Percentiles rank a stretch among this genome's conserved stretches.
Conservation (phyloP, 2,113 vertebrate genomes). For the Gallinago jamesoni region DNA sequence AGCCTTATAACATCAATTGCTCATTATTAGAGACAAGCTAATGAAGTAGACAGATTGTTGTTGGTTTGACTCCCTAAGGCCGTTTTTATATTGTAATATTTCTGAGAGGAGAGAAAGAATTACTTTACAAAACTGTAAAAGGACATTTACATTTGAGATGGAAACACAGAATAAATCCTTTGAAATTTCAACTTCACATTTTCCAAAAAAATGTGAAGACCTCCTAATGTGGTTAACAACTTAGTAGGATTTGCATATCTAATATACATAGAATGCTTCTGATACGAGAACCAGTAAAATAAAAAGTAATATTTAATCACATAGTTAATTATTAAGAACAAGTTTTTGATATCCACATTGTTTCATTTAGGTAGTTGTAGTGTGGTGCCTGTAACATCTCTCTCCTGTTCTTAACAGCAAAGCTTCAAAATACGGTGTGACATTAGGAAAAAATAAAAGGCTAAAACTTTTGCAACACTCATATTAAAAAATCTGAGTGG, state of each 20-base stretch:
- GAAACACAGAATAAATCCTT: not conserved
- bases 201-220: not conserved
- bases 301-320: not conserved
- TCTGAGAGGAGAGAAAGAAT: not conserved
- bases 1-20: not conserved
- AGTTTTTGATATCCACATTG: not conserved
- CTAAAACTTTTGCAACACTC: not conserved
- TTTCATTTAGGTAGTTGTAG: not conserved
- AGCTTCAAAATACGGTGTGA: not conserved
- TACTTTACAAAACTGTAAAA: not conserved
- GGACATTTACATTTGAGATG: not conserved
- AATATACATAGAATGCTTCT: not conserved
- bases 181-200: not conserved
- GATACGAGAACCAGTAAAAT: not conserved
- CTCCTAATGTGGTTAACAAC: not conserved
- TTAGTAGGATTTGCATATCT: not conserved
- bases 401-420: not conserved
- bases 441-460: not conserved
- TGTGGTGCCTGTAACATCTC: not conserved
- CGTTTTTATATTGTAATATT: not conserved
- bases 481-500: not conserved
- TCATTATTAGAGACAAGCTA: not conserved
- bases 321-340: not conserved
- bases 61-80: not conserved
- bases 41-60: not conserved